Percentiles rank a stretch among this genome's conserved stretches.
phyloP scores from a whole-genome alignment of 2,113 vertebrate genomes.

The Myiopsitta monachus region DNA sequence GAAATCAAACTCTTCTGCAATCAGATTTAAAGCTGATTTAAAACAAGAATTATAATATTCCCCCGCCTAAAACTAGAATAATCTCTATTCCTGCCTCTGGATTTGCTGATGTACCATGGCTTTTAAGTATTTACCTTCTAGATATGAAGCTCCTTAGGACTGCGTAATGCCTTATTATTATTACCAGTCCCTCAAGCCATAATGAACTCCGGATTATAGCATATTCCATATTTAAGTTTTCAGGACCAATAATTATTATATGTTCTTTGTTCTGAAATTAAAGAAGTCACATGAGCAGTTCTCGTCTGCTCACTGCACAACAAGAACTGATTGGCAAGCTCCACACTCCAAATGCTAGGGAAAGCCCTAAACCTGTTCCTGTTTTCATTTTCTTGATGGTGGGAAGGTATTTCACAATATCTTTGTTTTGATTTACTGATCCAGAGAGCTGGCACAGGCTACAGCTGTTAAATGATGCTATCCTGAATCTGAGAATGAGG shows the following conservation, averaged over 20 bases:
- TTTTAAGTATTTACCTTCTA: slow-evolving; percentile 65
- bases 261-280: slow-evolving; percentile 33
- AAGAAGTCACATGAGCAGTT: neutral
- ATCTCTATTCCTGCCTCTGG: slow-evolving; percentile 35
- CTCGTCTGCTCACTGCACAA: neutral
- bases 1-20: neutral
- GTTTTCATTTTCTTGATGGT: neutral
- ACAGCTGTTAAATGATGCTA: neutral
- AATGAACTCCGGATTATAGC: slow-evolving; percentile 49
- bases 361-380: neutral
- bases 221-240: slow-evolving; percentile 48
- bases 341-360: neutral
- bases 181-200: slow-evolving; percentile 35
- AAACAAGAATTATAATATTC: slow-evolving; percentile 23
- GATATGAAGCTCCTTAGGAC: slow-evolving; percentile 44
- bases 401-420: slow-evolving; percentile 16
- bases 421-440: slow-evolving; percentile 16
- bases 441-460: neutral
- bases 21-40: slow-evolving; percentile 38
- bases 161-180: slow-evolving; percentile 29
- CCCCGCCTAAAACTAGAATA: slow-evolving; percentile 46
- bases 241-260: slow-evolving; percentile 35
- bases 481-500: neutral
- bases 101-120: slow-evolving; percentile 20
- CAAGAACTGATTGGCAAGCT: slow-evolving; percentile 25